A percentile compares a stretch with the other conserved stretches of the same genome.
Conservation (phyloP, 2,888 invertebrate genomes). For the Drosophila subquinaria region DNA sequence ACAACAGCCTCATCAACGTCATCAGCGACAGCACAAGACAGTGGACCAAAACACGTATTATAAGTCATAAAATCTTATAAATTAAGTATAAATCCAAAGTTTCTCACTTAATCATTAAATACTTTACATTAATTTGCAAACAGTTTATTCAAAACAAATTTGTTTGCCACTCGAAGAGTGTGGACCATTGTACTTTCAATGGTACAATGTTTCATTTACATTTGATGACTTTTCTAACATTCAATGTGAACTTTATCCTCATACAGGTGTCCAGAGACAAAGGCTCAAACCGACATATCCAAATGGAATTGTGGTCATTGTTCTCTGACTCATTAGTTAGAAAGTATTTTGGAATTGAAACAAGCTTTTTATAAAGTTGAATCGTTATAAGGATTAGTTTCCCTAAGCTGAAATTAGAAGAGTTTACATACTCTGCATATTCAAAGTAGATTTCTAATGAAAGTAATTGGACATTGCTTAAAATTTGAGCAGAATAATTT, state of each 20-base stretch:
- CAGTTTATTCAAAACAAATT: not conserved
- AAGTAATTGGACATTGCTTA: not conserved
- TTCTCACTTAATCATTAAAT: not conserved
- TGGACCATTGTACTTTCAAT: conserved; percentile 6
- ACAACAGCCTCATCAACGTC: conserved; percentile 37
- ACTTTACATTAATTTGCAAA: not conserved
- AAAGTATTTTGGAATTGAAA: conserved; percentile 18
- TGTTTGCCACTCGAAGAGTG: not conserved
- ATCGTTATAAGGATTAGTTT: conserved; percentile 1
- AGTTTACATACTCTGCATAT: not conserved
- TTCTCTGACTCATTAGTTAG: conserved; percentile 40
- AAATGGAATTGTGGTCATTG: conserved; percentile 28
- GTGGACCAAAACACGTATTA: not conserved
- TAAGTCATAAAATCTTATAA: too few species aligned
- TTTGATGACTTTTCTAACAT: not conserved
- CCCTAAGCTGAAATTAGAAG: not conserved
- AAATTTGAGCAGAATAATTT: too few species aligned
- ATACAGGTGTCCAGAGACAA: not conserved
- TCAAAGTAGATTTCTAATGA: not conserved
- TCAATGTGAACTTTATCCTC: not conserved
- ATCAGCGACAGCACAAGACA: conserved; percentile 16
- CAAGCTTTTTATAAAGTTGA: not conserved
- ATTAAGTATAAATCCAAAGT: not conserved
- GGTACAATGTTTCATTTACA: conserved; percentile 1
- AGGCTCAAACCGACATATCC: conserved; percentile 12